These are phyloP conservation scores for rat (Rattus norvegicus) DNA, from an alignment of 2,113 vertebrate species.

Conservation along the genomic window GRCr8 NC_086027.1:86184001-86184500, in stretches of 20 bases:
- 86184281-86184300: not conserved
- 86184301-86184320: not conserved
- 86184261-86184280: not conserved
- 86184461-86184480: not conserved
- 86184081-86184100: constrained; percentile 52
- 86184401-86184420: not conserved
- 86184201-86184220: constrained; percentile 46
- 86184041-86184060: constrained; percentile 71
- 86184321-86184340: not conserved
- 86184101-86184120: constrained; percentile 74
- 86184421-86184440: not conserved
- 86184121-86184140: constrained; percentile 50
- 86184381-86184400: not conserved
- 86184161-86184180: constrained; percentile 66
- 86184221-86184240: constrained; percentile 46
- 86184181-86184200: constrained; percentile 47
- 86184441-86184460: not conserved
- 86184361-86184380: not conserved
- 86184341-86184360: not conserved
- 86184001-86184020: constrained; percentile 53
- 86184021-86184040: constrained; percentile 66
- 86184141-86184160: constrained; percentile 73
- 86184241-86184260: constrained; percentile 61
- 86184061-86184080: constrained; percentile 54
- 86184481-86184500: not conserved